Base-by-base conservation (phyloP, 2,888 invertebrate species). In the Drosophila mercatorum region DNA sequence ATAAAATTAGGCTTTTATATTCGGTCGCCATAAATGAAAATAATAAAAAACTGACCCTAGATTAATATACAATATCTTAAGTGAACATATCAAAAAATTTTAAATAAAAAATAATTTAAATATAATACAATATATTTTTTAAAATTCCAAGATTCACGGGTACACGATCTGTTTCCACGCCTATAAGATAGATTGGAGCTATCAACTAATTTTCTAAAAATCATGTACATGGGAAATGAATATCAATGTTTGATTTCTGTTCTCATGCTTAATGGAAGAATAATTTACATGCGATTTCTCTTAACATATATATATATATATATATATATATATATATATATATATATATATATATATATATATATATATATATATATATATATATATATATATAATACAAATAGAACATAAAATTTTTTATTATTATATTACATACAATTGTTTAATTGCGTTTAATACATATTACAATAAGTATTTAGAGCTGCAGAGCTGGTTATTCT, bases 201-300 rank as follows among this genome's bases (percentile, higher is more conserved):
- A 10, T 11, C 36, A 11, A 2, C n/a, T n/a, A 41, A 5, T 41
- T 14, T 41, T 46, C 26, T 26, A 26, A 46, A 46, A 47, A 5
- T 47, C 47, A 47, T 22, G 22, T 22, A 22, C 22, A 22, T 28
- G 28, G 28, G 28, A 3, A 28, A 3, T 28, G 28, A 22, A 22
- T 22, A 22, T 28, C 28, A 5, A 28, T 28, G 28, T 28, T 28
- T 4, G 40, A 55, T 68, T 69, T 61, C 34, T 65, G 51, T 72
- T 84, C 66, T 63, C 73, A 63, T 68, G 58, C 78, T 83, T 87
- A 76, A 83, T 85, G 88, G 81, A 86, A 90, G 84, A 88, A 88
- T 88, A 88, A 88, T 88, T 83, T 85, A 77, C 70, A 81, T 76
- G 63, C 67, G 62, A 57, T 62, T 74, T 62, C 67, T 71, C 75